Base-by-base conservation (phyloP, 2,113 vertebrate genomes). In the Hystrix cristata region DNA sequence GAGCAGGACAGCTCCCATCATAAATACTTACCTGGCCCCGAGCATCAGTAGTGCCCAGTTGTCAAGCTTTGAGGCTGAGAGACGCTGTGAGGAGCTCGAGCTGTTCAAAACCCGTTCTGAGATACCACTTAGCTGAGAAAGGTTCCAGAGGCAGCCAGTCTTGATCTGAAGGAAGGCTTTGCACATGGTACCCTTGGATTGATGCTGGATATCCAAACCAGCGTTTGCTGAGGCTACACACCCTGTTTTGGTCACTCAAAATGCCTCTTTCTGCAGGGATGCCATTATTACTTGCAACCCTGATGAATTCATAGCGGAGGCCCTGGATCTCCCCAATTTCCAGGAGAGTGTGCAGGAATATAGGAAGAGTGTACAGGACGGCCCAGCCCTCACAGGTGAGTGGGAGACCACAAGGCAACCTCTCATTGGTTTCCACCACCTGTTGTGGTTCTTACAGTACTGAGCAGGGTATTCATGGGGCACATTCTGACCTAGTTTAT, bases 301-400 rank as follows among this genome's bases (percentile, higher is more conserved):
- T 0, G 97, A 99, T 0, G 98, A 99, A 2, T 99, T 99, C 98
- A 97, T 99, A 55, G 98, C 98, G 2, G 99, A 99, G 95, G 99
- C 99, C 0, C 97, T 99, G 25, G 98, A 99, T n/a, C 98, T 99
- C 14, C 99, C 99, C 13, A 98, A 98, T 92, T 99, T 99, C 95
- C 98, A 99, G 96, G 96, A 98, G 21, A 98, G 99, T 11, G 98
- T 99, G 95, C 98, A 99, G 93, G 98, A 99, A 81, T 99, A 99
- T 94, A 99, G 96, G 91, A 97, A 96, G 92, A 98, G 97, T 0
- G 93, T 98, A 65, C 76, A 98, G 59, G 72, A 94, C 0, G 65
- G 93, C 0, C 93, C 96, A 0, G 91, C 97, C 76, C 12, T 51
- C 0, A 84, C 95, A 87, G 98, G 98, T 98, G 85, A 96, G 86